Evolutionary conservation across 30 jellyfish, hydroid and myxozoan species (phyloP).

Genomic region (Turritopsis rubra): DNA sequence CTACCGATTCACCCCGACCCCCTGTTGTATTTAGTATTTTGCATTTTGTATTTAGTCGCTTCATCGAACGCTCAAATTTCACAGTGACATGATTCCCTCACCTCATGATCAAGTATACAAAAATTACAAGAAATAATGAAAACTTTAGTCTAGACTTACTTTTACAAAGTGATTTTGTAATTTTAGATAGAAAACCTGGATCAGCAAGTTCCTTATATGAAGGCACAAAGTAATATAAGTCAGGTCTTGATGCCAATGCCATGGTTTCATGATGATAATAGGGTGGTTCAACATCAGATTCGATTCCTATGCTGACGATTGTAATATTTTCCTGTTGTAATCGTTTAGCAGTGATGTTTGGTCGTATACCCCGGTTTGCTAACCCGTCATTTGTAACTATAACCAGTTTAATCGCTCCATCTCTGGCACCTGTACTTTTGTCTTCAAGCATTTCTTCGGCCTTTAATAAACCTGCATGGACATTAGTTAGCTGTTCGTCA

Average conservation of each 20-base stretch:
- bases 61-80: no score
- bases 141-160: neutral
- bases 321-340: neutral
- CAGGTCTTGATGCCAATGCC: neutral
- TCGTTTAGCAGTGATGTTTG: neutral
- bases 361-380: neutral
- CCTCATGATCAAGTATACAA: no score
- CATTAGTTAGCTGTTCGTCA: neutral
- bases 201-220: constrained; percentile 1
- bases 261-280: neutral
- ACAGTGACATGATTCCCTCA: no score
- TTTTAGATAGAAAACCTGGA: neutral
- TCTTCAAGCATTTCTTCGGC: constrained; percentile 19
- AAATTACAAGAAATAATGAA: neutral
- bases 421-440: constrained; percentile 2
- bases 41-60: no score
- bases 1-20: no score
- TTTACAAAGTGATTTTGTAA: constrained; percentile 4
- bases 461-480: neutral
- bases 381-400: neutral
- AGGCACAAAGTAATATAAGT: neutral
- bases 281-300: neutral
- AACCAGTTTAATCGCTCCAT: neutral
- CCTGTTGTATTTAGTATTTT: no score
- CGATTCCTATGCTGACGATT: constrained; percentile 10